These are phyloP conservation scores for Rostratula benghalensis DNA, from an alignment of 2,113 vertebrate genomes.

Conservation along the genomic window DNA sequence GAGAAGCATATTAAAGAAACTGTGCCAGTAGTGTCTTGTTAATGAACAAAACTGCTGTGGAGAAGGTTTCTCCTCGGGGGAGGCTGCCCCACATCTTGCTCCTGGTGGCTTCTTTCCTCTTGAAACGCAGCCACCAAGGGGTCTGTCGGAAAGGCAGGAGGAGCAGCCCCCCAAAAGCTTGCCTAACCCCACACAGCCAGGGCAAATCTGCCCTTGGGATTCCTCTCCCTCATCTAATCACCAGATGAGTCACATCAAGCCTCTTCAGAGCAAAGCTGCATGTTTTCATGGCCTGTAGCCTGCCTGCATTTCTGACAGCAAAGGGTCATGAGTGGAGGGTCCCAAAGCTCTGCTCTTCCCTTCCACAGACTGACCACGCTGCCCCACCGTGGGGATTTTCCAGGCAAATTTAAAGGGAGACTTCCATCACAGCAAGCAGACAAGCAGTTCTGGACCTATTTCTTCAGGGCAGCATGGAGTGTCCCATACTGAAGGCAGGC, in stretches of 20 bases:
- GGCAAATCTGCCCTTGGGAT: neutral
- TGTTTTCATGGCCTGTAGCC: neutral
- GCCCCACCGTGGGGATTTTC: neutral
- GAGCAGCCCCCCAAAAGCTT: neutral
- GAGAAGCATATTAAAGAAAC: neutral
- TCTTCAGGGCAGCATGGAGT: neutral
- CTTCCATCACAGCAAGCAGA: too few relatives aligned
- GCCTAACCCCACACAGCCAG: neutral
- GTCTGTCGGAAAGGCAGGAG: neutral
- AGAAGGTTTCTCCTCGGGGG: neutral
- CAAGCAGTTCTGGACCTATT: neutral
- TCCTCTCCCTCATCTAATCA: neutral
- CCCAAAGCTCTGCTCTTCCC: neutral
- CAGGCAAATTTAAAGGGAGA: neutral
- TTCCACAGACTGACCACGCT: neutral
- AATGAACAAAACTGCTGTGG: neutral
- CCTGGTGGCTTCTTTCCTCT: neutral
- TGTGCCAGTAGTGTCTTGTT: neutral
- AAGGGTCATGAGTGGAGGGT: neutral
- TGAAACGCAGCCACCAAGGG: rapidly evolving
- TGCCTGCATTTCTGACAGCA: neutral
- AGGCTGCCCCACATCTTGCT: too few relatives aligned
- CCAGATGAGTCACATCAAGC: neutral
- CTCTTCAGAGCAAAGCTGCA: neutral
- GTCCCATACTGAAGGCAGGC: neutral